Conservation (phyloP, 2,797 vertebrate genomes). For the Phrynocephalus forsythii region DNA sequence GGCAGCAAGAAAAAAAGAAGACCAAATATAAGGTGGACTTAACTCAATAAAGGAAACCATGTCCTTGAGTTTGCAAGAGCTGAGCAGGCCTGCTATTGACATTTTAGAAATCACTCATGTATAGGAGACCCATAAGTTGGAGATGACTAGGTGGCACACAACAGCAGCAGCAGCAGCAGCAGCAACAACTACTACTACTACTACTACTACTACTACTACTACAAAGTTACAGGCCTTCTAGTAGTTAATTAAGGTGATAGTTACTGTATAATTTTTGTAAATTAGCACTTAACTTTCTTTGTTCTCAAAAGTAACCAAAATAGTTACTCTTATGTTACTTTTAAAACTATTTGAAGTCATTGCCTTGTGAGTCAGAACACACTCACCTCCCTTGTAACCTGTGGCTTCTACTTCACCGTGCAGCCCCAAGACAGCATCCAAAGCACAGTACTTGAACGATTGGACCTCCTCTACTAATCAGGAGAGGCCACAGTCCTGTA, state of each 20-base stretch:
- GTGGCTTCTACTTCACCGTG: neutral
- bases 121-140: no score
- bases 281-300: neutral
- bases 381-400: neutral
- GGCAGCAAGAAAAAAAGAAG: no score
- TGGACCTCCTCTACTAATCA: neutral
- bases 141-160: no score
- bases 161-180: no score
- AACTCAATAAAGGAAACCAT: no score
- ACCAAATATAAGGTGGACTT: no score
- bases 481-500: neutral
- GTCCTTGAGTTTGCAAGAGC: no score
- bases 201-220: no score
- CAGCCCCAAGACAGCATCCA: neutral
- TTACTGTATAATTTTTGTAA: neutral
- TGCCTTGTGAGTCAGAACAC: neutral
- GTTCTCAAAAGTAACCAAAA: neutral
- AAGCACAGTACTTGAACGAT: neutral
- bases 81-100: no score
- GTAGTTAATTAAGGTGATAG: neutral
- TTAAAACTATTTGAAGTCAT: neutral
- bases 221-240: no score
- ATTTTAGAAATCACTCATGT: no score
- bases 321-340: neutral
- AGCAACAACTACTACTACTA: no score